Base-by-base conservation (phyloP, 2,888 invertebrate species). In the Flexamia atlantica region DNA sequence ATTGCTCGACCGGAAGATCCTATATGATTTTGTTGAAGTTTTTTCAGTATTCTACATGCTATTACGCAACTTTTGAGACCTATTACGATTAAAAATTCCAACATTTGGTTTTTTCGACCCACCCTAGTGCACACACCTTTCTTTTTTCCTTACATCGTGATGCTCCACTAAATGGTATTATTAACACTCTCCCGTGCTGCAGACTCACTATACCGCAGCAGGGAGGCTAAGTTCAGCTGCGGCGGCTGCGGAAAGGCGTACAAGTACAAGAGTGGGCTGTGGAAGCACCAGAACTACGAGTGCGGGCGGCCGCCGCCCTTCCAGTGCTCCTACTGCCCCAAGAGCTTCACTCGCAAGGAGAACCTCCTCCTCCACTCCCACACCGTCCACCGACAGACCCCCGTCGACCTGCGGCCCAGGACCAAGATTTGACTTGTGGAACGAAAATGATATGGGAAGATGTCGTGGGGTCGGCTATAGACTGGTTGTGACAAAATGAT, bases 281-380 rank as follows among this genome's bases (percentile, higher is more conserved):
- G 92, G 87, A 90, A 92, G 81, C 93, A 93, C 87, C 90, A 92
- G 83, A 91, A 91, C 84, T 92, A 92, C 88, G 91, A 91, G 83
- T 91, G 91, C 86, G 90, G 90, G 46, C 90, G 90, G 87, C 90
- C 90, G 83, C 90, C 91, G 1, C 90, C 90, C 84, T 91, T 91
- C 86, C 90, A 90, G 84, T 91, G 91, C 87, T 90, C 90, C n/a
- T 89, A 90, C 84, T 91, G 91, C 86, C 85, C 86, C 0, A 85
- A 87, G 70, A 89, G 89, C 83, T 90, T 90, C 82, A 90, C 90
- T 85, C 90, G 90, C 84, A 90, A 88, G 89, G 90, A 86, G 89
- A 90, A 79, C 89, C 81, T 80, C 9, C 20, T 83, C 14, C 30
- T 64, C 30, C 83, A 83, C 46, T 76, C 70, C 0, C 68, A 80